A percentile compares a stretch with the other conserved stretches of the same genome.
These are phyloP conservation scores for Vultur gryphus DNA, from an alignment of 2,797 vertebrate species.

Conservation along the genomic window DNA sequence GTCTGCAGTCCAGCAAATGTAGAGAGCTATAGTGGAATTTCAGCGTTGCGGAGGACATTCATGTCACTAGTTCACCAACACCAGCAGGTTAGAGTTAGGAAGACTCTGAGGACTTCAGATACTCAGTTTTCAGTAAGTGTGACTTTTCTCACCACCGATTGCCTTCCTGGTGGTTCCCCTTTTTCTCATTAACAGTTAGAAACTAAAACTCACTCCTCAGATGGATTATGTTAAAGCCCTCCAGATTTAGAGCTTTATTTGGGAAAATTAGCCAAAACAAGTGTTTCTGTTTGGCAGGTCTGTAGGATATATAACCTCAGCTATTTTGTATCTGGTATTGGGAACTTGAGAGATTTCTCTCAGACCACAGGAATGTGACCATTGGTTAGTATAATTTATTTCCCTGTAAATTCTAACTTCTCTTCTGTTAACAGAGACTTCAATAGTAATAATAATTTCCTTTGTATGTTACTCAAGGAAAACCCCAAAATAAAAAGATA, in stretches of 20 bases:
- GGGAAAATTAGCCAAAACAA: not conserved
- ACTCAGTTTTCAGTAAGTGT: not conserved
- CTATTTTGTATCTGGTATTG: not conserved
- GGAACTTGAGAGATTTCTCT: not conserved
- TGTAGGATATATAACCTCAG: not conserved
- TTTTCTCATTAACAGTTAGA: not conserved
- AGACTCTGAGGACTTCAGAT: not conserved
- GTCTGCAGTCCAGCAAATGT: accelerated
- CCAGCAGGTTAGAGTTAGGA: not conserved
- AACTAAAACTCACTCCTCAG: accelerated
- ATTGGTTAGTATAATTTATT: not conserved
- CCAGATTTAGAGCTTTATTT: not conserved
- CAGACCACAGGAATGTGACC: not conserved
- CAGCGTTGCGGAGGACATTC: not conserved
- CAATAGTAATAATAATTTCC: not conserved
- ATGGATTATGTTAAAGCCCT: not conserved
- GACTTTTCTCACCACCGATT: not conserved
- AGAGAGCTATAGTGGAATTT: not conserved
- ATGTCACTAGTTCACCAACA: not conserved
- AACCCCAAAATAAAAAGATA: not conserved
- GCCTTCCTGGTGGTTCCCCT: not conserved
- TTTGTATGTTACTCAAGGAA: not conserved
- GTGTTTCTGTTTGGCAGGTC: not conserved
- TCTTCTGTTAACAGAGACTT: not conserved
- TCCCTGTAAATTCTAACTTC: not conserved